phyloP scores from a whole-genome alignment of 2,113 vertebrate genomes.

The Callipepla squamata region DNA sequence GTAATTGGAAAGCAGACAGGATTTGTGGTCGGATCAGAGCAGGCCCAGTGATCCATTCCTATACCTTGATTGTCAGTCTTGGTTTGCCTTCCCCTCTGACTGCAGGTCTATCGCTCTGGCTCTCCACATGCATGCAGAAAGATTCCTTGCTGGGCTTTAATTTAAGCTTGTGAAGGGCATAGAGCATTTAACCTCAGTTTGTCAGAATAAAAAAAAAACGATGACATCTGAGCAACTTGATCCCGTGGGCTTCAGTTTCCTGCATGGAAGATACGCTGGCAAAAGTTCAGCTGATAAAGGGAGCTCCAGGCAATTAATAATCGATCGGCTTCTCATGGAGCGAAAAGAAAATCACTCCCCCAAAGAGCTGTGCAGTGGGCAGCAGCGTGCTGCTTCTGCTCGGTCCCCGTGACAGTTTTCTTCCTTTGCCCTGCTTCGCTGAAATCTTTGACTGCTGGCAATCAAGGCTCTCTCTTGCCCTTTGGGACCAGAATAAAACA shows the following conservation, averaged over 20 bases:
- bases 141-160: neutral
- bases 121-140: neutral
- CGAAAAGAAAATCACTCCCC: neutral
- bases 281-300: neutral
- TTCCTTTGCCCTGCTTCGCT: neutral
- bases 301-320: neutral
- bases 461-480: neutral
- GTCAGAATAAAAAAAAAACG: neutral
- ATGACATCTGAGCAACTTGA: neutral
- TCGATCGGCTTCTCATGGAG: neutral
- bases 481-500: neutral
- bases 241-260: neutral
- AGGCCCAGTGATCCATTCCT: neutral
- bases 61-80: neutral
- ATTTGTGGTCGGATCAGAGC: neutral
- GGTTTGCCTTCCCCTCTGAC: neutral
- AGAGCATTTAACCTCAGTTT: neutral
- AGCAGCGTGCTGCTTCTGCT: neutral
- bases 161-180: neutral
- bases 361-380: neutral
- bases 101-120: fast-evolving
- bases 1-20: neutral
- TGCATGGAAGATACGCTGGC: neutral
- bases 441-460: neutral
- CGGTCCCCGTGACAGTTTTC: fast-evolving